Conservation (phyloP, 2,888 invertebrate species). For the Cheiracanthium punctorium region DNA sequence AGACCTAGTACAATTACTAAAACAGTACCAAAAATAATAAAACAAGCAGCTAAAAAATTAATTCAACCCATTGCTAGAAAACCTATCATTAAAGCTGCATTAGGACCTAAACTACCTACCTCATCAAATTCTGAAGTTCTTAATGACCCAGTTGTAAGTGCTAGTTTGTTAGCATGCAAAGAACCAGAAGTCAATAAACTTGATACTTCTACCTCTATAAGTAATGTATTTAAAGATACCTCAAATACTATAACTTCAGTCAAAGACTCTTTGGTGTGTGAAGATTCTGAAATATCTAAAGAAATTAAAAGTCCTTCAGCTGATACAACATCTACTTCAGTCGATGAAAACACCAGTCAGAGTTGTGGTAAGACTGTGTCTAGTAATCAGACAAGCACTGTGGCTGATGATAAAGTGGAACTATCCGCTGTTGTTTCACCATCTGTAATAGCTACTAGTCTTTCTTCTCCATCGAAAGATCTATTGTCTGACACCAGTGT, state of each 20-base stretch:
- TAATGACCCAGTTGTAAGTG: neutral
- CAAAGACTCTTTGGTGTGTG: neutral
- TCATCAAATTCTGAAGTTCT: neutral
- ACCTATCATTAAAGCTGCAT: neutral
- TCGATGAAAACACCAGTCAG: neutral
- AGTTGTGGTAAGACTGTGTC: neutral
- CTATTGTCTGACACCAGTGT: neutral
- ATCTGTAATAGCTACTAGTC: neutral
- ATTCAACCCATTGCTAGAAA: constrained; percentile 36
- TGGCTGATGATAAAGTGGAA: too few relatives aligned
- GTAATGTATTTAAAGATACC: neutral
- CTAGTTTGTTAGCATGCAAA: neutral
- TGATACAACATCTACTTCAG: neutral
- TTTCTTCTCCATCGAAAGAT: neutral
- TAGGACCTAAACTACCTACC: neutral
- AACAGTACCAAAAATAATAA: constrained; percentile 54
- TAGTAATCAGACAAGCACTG: neutral
- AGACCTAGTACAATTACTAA: constrained; percentile 27
- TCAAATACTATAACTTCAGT: neutral
- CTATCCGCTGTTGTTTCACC: neutral
- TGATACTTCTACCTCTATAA: neutral
- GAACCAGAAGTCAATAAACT: neutral
- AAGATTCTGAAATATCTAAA: neutral
- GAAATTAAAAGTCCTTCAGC: neutral
- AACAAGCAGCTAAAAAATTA: constrained; percentile 43